Percentiles rank a stretch among this genome's conserved stretches.
Conservation (phyloP, 2,888 invertebrate species). For the Diachrysia chrysitis region DNA sequence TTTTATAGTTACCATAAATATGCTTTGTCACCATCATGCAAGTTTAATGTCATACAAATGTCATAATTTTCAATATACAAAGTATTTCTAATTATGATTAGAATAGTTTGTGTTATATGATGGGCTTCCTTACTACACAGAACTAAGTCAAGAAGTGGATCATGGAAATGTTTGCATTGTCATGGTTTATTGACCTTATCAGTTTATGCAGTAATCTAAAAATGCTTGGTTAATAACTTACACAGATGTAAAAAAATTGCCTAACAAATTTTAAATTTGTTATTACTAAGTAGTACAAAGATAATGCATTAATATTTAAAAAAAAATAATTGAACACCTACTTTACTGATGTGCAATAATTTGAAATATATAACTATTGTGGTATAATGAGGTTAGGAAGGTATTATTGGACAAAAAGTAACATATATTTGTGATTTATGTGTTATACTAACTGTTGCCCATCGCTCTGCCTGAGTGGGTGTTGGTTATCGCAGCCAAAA, state of each 20-base stretch:
- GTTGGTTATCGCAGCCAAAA: too few species aligned
- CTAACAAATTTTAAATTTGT: too few species aligned
- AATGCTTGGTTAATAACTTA: background rate
- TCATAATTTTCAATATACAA: conserved; percentile 6
- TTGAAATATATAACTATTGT: too few species aligned
- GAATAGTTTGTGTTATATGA: background rate
- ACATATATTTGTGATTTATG: too few species aligned
- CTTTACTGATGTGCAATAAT: too few species aligned
- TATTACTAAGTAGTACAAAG: too few species aligned
- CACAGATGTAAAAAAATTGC: background rate
- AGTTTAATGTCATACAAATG: conserved; percentile 18
- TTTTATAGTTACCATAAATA: conserved; percentile 27
- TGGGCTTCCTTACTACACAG: background rate
- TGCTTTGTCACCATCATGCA: conserved; percentile 53
- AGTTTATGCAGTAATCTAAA: background rate
- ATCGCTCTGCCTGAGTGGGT: too few species aligned
- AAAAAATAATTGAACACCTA: too few species aligned
- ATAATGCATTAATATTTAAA: too few species aligned
- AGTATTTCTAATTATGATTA: background rate
- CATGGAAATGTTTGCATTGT: background rate
- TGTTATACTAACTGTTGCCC: too few species aligned
- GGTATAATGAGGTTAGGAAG: too few species aligned
- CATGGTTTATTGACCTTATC: conserved; percentile 35
- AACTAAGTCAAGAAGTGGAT: background rate
- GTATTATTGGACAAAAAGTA: too few species aligned